Conservation (phyloP, 64 coral and sea anemone genomes). For the Montipora efflorescens region DNA sequence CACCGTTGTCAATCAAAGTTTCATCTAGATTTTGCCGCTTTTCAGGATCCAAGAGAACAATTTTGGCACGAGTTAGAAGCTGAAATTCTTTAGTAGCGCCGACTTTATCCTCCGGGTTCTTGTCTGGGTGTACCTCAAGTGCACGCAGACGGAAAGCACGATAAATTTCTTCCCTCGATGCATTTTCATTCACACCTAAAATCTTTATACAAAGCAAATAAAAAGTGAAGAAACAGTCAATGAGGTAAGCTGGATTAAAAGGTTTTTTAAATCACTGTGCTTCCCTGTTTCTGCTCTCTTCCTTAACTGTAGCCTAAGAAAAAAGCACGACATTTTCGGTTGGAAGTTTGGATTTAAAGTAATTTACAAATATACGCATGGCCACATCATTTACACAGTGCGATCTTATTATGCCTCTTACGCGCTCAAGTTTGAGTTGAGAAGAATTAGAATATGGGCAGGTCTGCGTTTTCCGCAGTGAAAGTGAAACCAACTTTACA, state of each 20-base stretch:
- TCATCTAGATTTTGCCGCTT: slow-evolving; percentile 47
- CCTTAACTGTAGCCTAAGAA: neutral
- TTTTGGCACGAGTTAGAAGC: slow-evolving; percentile 55
- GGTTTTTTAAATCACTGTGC: neutral
- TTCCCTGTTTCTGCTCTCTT: neutral
- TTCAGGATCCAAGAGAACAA: slow-evolving; percentile 47
- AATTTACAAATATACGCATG: too few species aligned
- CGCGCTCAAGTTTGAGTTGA: too few species aligned
- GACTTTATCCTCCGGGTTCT: slow-evolving; percentile 29
- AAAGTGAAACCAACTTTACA: too few species aligned
- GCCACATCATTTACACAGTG: too few species aligned
- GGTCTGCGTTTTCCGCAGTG: too few species aligned
- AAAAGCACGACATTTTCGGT: too few species aligned
- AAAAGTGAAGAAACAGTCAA: neutral
- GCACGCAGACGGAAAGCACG: slow-evolving; percentile 54
- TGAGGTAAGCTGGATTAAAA: neutral
- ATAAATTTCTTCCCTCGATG: slow-evolving; percentile 51
- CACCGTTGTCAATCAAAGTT: slow-evolving; percentile 54
- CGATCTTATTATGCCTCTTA: too few species aligned
- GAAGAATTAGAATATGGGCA: too few species aligned
- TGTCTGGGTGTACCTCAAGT: slow-evolving; percentile 60
- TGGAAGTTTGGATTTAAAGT: too few species aligned
- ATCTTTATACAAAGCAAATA: slow-evolving; percentile 39
- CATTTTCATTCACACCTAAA: slow-evolving; percentile 51
- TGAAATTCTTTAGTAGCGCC: slow-evolving; percentile 42